Evolutionary conservation across 2,113 vertebrate genomes (phyloP).

Genomic region (Ceyx melanurus): DNA sequence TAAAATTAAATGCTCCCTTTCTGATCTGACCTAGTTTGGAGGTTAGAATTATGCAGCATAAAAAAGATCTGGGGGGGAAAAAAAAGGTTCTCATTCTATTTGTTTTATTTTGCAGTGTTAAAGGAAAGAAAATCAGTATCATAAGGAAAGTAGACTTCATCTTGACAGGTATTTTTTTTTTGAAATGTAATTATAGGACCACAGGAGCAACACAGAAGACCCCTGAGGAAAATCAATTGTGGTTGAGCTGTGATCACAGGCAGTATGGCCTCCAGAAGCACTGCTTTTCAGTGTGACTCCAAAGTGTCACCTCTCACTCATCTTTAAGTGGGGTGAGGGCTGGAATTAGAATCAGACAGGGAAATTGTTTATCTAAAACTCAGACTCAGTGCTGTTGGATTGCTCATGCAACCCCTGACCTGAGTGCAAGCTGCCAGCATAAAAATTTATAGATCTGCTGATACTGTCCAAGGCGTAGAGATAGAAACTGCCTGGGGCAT

Average conservation of each 20-base stretch:
- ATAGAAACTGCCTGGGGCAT: neutral
- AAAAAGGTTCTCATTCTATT: neutral
- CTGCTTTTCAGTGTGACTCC: neutral
- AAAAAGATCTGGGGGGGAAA: accelerated
- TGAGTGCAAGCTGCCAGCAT: neutral
- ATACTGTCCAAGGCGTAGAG: neutral
- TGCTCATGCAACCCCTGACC: neutral
- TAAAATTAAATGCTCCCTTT: constrained; percentile 41
- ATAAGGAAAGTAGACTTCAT: constrained; percentile 19
- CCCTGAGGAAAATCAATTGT: constrained; percentile 22
- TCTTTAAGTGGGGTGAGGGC: neutral
- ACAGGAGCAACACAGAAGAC: neutral
- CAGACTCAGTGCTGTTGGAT: neutral
- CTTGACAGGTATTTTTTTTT: neutral
- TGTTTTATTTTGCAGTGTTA: constrained; percentile 14
- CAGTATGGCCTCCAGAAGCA: neutral
- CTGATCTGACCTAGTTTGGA: constrained; percentile 60
- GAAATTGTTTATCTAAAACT: neutral
- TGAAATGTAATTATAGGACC: constrained; percentile 42
- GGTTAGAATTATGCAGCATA: constrained; percentile 31
- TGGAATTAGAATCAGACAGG: neutral
- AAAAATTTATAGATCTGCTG: neutral
- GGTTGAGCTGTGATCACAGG: neutral
- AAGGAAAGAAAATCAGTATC: constrained; percentile 22
- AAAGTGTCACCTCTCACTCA: neutral